A percentile compares a stretch with the other conserved stretches of the same genome.
Evolutionary conservation across 2,113 vertebrate species (phyloP).

Genomic region (Callopanchax toddi): DNA sequence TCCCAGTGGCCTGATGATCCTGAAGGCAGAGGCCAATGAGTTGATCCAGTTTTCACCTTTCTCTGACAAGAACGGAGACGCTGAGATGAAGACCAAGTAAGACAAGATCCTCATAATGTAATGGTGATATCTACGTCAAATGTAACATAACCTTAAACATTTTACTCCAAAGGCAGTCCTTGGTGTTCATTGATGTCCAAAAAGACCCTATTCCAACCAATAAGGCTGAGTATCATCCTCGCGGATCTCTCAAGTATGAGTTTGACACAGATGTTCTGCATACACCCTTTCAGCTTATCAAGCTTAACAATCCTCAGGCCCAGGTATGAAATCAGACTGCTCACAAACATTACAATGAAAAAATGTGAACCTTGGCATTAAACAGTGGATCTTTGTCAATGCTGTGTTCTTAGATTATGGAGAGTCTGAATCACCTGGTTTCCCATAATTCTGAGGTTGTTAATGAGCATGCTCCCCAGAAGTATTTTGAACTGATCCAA

Average conservation of each 20-base stretch:
- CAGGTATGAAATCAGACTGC: constrained; percentile 61
- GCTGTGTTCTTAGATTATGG: constrained; percentile 67
- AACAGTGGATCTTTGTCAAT: background rate
- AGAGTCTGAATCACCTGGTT: constrained; percentile 79
- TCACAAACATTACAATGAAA: background rate
- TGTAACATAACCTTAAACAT: background rate
- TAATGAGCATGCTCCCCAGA: constrained; percentile 78
- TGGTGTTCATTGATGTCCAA: constrained; percentile 75
- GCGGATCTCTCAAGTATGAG: constrained; percentile 76
- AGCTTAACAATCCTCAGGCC: constrained; percentile 62
- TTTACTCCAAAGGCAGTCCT: constrained; percentile 72
- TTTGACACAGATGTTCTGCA: constrained; percentile 76
- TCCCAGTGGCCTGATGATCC: constrained; percentile 66
- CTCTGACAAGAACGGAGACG: constrained; percentile 78
- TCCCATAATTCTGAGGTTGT: constrained; percentile 71
- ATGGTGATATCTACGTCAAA: background rate
- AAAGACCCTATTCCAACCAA: constrained; percentile 28
- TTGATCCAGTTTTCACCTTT: constrained; percentile 82
- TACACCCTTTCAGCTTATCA: constrained; percentile 80
- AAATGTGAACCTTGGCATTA: background rate
- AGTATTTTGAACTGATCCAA: constrained; percentile 81
- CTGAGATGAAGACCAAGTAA: constrained; percentile 81
- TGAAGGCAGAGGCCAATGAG: constrained; percentile 78
- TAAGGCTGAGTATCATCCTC: constrained; percentile 52
- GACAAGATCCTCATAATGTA: constrained; percentile 1